A percentile compares a stretch with the other conserved stretches of the same genome.
These are phyloP conservation scores for Mesembrinibis cayennensis DNA, from an alignment of 2,113 vertebrate genomes.

Conservation along the genomic window DNA sequence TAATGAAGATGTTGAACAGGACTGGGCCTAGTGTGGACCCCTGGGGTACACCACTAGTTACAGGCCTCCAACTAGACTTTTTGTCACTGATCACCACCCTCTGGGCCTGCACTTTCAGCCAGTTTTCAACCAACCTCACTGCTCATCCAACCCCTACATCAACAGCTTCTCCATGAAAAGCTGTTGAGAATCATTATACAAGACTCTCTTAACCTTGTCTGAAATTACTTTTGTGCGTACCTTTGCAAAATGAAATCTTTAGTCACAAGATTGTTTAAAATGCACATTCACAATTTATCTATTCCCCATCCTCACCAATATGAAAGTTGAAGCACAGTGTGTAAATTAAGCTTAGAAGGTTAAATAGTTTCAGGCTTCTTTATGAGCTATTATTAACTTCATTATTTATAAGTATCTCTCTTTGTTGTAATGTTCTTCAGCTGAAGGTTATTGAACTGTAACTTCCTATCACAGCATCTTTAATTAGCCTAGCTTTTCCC, in stretches of 20 bases:
- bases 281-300: neutral
- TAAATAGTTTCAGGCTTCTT: constrained; percentile 5
- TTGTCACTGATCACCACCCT: neutral
- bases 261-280: neutral
- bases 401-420: constrained; percentile 23
- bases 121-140: neutral
- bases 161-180: neutral
- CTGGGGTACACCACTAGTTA: neutral
- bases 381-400: constrained; percentile 24
- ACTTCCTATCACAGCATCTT: constrained; percentile 37
- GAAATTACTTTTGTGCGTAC: neutral
- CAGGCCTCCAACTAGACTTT: neutral
- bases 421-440: neutral
- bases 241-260: constrained; percentile 1
- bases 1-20: neutral
- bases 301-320: neutral
- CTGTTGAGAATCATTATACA: neutral
- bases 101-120: neutral
- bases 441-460: constrained; percentile 39
- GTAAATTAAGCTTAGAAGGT: constrained; percentile 16
- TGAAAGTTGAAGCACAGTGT: neutral
- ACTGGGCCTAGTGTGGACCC: neutral
- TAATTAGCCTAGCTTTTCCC: constrained; percentile 38
- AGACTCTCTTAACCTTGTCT: neutral
- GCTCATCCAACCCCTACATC: neutral